These are phyloP conservation scores for Seira ritae DNA, from an alignment of 2,888 invertebrate species.

Conservation along the genomic window DNA sequence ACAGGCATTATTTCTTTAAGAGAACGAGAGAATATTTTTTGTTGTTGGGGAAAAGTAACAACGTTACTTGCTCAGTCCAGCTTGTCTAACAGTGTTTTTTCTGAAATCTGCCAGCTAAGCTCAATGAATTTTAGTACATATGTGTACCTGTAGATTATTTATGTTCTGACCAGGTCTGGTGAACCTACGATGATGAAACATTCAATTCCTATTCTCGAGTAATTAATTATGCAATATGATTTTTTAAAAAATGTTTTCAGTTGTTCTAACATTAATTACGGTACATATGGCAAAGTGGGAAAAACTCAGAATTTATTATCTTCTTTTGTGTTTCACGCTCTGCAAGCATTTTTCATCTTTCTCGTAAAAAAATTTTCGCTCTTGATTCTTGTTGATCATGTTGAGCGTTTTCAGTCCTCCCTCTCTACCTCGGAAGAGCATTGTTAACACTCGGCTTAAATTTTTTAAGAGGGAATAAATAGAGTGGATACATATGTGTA, in stretches of 20 bases:
- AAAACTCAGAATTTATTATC: not conserved
- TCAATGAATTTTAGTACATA: too few species aligned
- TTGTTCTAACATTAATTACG: not conserved
- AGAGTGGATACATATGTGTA: conserved; percentile 20
- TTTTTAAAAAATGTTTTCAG: not conserved
- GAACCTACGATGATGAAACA: too few species aligned
- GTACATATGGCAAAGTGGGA: not conserved
- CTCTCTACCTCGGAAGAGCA: not conserved
- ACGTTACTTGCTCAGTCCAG: too few species aligned
- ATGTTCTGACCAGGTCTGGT: too few species aligned
- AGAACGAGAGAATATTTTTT: too few species aligned
- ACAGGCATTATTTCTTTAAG: too few species aligned
- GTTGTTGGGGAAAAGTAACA: too few species aligned
- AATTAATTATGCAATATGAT: conserved; percentile 5
- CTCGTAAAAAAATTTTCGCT: not conserved
- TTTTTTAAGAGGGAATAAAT: not conserved
- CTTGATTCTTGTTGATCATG: not conserved
- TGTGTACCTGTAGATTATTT: too few species aligned
- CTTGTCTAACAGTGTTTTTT: too few species aligned
- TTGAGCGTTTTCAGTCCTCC: not conserved
- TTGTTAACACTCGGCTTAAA: not conserved
- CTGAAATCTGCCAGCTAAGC: too few species aligned
- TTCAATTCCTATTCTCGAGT: not conserved
- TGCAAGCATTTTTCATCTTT: not conserved
- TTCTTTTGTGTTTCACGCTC: not conserved